Percentiles rank a stretch among this genome's conserved stretches.
Evolutionary conservation across 1,140 invertebrate species (phyloP).

Genomic region (Coenobita brevimanus): DNA sequence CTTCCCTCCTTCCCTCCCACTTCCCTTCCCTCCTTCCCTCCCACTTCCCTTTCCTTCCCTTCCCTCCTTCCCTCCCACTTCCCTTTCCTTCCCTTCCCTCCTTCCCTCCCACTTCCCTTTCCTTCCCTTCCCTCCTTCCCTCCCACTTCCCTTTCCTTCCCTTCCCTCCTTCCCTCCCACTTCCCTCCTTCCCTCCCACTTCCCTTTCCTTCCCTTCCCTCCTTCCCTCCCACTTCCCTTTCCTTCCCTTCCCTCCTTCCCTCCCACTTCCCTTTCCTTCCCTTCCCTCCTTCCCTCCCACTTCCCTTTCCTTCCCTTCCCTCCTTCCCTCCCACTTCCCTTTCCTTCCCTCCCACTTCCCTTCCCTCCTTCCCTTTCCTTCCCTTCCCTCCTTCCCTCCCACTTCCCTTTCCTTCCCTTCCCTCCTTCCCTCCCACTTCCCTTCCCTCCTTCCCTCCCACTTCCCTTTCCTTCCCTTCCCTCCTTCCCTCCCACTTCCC

Average conservation of each 20-base stretch:
- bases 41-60: too few relatives aligned
- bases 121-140: background rate
- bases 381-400: background rate
- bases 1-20: too few relatives aligned
- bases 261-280: background rate
- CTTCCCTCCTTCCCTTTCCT: background rate
- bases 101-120: too few relatives aligned
- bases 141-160: background rate
- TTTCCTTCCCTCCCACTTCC: background rate
- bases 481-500: constrained; percentile 15
- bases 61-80: too few relatives aligned
- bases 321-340: too few relatives aligned
- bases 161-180: background rate
- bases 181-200: background rate
- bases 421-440: background rate
- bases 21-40: too few relatives aligned
- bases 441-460: background rate
- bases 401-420: background rate
- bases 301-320: too few relatives aligned
- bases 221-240: too few relatives aligned
- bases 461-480: background rate
- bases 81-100: too few relatives aligned
- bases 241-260: too few relatives aligned
- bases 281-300: background rate
- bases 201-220: background rate